phyloP scores from a whole-genome alignment of 92 coral and sea anemone genomes.

The Epizoanthus rinbou region DNA sequence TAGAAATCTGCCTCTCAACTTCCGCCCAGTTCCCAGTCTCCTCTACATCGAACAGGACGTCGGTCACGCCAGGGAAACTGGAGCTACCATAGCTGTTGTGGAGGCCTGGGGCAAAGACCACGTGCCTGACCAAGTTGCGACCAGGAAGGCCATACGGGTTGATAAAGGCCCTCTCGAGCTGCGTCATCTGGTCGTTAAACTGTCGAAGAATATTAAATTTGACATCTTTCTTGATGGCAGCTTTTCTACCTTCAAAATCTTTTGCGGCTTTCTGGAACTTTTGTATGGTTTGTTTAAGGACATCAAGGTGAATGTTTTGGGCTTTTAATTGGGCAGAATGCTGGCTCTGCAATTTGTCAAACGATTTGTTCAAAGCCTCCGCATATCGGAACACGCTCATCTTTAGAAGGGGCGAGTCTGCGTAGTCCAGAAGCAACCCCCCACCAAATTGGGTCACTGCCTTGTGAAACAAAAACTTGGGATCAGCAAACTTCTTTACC shows the following conservation, averaged over 20 bases:
- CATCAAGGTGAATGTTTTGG: slow-evolving; percentile 42
- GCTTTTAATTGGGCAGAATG: slow-evolving; percentile 26
- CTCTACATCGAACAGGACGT: slow-evolving; percentile 60
- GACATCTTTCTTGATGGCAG: slow-evolving; percentile 31
- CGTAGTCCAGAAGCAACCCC: slow-evolving; percentile 61
- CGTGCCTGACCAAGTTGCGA: slow-evolving; percentile 63
- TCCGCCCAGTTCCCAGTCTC: slow-evolving; percentile 63
- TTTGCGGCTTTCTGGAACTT: slow-evolving; percentile 59
- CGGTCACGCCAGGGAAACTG: slow-evolving; percentile 76
- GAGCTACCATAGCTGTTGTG: slow-evolving; percentile 70
- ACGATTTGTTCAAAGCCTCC: slow-evolving; percentile 48
- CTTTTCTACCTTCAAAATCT: slow-evolving; percentile 46
- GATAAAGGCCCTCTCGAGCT: slow-evolving; percentile 70
- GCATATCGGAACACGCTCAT: slow-evolving; percentile 62
- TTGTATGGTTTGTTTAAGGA: slow-evolving; percentile 54
- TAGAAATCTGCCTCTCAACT: slow-evolving; percentile 71
- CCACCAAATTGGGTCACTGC: slow-evolving; percentile 64
- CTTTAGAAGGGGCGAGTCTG: slow-evolving; percentile 58
- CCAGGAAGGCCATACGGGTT: slow-evolving; percentile 79
- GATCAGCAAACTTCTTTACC: slow-evolving; percentile 71
- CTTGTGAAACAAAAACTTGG: slow-evolving; percentile 66
- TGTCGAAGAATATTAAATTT: slow-evolving; percentile 58
- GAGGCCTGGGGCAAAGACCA: slow-evolving; percentile 70
- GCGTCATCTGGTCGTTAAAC: slow-evolving; percentile 73
- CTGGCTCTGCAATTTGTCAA: slow-evolving; percentile 25